phyloP scores from a whole-genome alignment of 2,797 vertebrate genomes.

The Arremon aurantiirostris region DNA sequence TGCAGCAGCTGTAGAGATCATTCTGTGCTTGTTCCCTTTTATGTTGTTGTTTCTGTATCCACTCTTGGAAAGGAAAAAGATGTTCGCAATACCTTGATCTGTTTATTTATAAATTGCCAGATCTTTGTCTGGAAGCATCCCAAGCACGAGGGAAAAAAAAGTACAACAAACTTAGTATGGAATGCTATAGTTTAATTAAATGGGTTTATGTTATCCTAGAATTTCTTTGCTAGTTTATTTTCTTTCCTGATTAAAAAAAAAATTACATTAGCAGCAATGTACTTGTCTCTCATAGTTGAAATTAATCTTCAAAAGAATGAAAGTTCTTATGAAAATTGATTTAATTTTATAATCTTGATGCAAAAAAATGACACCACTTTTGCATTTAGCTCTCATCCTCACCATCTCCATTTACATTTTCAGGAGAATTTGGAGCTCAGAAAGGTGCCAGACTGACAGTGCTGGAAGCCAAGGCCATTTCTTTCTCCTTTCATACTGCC shows the following conservation, averaged over 20 bases:
- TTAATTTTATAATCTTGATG: neutral
- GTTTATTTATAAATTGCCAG: constrained; percentile 38
- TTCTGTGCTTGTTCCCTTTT: neutral
- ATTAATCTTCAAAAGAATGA: neutral
- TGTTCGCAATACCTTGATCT: neutral
- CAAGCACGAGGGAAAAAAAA: neutral
- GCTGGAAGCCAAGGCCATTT: neutral
- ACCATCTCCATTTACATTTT: neutral
- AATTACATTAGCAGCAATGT: neutral
- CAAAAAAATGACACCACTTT: neutral
- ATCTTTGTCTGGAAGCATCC: neutral
- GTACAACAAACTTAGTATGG: neutral
- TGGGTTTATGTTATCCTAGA: neutral
- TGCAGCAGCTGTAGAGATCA: neutral
- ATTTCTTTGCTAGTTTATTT: neutral
- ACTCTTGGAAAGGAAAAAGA: neutral
- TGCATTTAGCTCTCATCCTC: neutral
- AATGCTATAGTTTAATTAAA: neutral
- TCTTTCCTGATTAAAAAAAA: neutral
- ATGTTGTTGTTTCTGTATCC: neutral
- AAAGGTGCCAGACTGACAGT: neutral
- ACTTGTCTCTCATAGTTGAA: neutral
- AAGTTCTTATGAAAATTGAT: neutral
- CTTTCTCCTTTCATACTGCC: neutral
- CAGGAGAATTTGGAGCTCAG: neutral